These are phyloP conservation scores for Tetragnatha montana DNA, from an alignment of 2,888 invertebrate genomes.

Conservation along the genomic window DNA sequence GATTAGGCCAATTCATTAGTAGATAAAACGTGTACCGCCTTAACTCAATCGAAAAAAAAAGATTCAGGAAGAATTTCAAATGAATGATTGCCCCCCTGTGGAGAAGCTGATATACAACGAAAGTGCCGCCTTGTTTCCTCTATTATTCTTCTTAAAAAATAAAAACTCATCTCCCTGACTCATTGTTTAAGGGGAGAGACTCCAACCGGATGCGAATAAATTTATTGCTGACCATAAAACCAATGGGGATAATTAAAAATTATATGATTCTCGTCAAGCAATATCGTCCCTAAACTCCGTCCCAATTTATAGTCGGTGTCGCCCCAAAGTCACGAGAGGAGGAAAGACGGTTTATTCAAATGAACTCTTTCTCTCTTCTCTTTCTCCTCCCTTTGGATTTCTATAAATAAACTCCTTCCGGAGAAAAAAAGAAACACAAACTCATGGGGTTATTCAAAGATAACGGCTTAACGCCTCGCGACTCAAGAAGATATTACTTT, in stretches of 20 bases:
- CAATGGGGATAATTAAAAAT: not conserved
- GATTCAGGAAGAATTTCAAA: too few relatives aligned
- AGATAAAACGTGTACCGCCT: too few relatives aligned
- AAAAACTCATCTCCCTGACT: not conserved
- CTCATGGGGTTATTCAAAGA: not conserved
- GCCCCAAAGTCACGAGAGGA: slow-evolving; percentile 4
- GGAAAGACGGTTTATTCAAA: slow-evolving; percentile 23
- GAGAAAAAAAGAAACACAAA: slow-evolving; percentile 22
- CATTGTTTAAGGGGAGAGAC: slow-evolving; percentile 3
- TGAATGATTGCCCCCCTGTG: too few relatives aligned
- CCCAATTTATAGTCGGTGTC: slow-evolving; percentile 12
- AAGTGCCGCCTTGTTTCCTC: not conserved
- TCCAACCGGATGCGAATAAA: slow-evolving; percentile 15
- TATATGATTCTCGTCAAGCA: slow-evolving; percentile 4
- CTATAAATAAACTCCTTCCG: slow-evolving; percentile 21
- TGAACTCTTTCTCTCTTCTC: slow-evolving; percentile 8
- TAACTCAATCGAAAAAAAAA: too few relatives aligned
- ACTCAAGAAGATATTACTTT: not conserved
- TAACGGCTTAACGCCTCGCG: not conserved
- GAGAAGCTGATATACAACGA: too few relatives aligned
- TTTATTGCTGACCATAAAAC: slow-evolving; percentile 4
- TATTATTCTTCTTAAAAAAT: not conserved
- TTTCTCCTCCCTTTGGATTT: not conserved
- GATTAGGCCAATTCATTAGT: too few relatives aligned
- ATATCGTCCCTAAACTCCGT: slow-evolving; percentile 14